Evolutionary conservation across 1,140 invertebrate genomes (phyloP).

Genomic region (Euschistus heros): DNA sequence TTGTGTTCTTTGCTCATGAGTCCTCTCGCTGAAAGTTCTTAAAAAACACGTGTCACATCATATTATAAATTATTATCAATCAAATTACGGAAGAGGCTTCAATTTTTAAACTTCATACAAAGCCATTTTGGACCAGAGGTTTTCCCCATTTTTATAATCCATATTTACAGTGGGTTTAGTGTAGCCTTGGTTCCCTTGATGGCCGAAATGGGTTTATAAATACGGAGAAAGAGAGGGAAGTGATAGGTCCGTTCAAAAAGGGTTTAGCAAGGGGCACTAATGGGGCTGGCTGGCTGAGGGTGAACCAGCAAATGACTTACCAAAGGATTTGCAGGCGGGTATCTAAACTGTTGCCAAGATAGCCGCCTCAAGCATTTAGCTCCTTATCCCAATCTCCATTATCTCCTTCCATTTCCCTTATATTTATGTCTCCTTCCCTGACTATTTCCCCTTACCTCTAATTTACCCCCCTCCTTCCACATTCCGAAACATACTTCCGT

Average conservation of each 20-base stretch:
- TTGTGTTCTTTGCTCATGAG: no score
- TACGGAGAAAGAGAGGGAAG: background rate
- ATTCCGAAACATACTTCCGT: background rate
- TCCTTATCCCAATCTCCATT: conserved; percentile 12
- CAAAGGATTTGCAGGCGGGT: conserved; percentile 14
- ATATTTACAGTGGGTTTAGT: no score
- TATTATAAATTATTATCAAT: no score
- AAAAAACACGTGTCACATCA: no score
- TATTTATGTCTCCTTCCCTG: conserved; percentile 16
- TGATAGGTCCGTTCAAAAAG: conserved; percentile 4
- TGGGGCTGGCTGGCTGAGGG: background rate
- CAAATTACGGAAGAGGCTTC: no score
- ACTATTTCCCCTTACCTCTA: conserved; percentile 7
- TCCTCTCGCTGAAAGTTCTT: no score
- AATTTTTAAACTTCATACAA: no score
- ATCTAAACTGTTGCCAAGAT: conserved; percentile 16
- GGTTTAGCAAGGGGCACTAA: conserved; percentile 7
- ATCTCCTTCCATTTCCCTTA: conserved; percentile 14
- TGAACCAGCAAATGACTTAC: conserved; percentile 12
- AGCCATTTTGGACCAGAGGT: no score
- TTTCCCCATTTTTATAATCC: no score
- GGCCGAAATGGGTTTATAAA: no score
- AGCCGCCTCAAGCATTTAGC: conserved; percentile 15
- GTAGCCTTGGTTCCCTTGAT: no score
- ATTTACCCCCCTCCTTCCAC: conserved; percentile 4